Conservation (phyloP, 2,888 invertebrate species). For the Pollenia labialis region DNA sequence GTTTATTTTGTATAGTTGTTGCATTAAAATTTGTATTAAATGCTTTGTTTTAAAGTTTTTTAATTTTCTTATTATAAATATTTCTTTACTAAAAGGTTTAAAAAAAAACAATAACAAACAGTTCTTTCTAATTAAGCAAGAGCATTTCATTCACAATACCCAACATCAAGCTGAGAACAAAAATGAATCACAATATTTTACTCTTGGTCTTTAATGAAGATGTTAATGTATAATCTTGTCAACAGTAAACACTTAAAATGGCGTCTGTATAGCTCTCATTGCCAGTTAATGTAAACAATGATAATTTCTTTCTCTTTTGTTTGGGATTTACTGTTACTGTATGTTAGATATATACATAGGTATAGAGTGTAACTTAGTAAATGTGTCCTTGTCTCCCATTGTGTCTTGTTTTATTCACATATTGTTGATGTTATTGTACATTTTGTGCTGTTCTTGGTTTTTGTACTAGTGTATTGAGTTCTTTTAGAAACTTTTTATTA, state of each 20-base stretch:
- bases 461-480: constrained; percentile 37
- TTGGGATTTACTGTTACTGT: constrained; percentile 25
- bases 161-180: no score
- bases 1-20: no score
- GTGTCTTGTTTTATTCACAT: not conserved
- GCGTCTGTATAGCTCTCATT: not conserved
- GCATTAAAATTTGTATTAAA: no score
- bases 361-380: not conserved
- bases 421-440: not conserved
- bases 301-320: not conserved
- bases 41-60: no score
- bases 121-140: not conserved
- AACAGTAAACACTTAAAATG: not conserved
- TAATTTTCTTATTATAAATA: no score
- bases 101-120: no score
- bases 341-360: not conserved
- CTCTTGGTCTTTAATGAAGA: not conserved
- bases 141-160: not conserved
- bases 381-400: constrained; percentile 56
- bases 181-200: no score
- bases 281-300: no score
- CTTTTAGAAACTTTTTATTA: constrained; percentile 58
- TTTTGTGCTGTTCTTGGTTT: constrained; percentile 15
- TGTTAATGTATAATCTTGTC: not conserved
- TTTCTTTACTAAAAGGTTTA: no score